These are phyloP conservation scores for Adelosebastes latens DNA, from an alignment of 2,797 vertebrate species.

Conservation along the genomic window DNA sequence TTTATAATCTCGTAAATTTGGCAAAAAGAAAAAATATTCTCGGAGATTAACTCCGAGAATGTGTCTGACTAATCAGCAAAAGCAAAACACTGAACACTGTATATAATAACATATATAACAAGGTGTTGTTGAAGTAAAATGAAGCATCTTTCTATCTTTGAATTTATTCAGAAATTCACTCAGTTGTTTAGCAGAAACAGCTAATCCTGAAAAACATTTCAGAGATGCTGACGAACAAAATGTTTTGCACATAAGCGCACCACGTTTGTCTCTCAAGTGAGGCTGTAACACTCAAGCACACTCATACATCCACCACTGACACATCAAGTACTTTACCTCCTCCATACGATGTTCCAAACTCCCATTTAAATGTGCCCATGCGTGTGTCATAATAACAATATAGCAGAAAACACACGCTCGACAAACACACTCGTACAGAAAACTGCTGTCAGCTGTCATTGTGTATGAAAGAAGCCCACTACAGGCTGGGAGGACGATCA, in stretches of 20 bases:
- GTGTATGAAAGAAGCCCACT: neutral
- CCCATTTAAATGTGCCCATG: neutral
- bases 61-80: neutral
- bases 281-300: neutral
- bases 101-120: neutral
- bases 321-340: neutral
- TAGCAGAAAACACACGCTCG: neutral
- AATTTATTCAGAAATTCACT: neutral
- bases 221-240: neutral
- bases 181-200: neutral
- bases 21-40: no score
- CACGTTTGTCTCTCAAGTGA: neutral
- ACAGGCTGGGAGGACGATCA: neutral
- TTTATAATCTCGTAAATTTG: no score
- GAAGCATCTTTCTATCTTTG: neutral
- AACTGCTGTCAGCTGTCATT: constrained; percentile 39
- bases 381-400: constrained; percentile 18
- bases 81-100: neutral
- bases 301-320: neutral
- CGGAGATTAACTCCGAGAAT: neutral
- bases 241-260: neutral
- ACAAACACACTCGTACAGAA: neutral
- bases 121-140: neutral
- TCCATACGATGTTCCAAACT: neutral
- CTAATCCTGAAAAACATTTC: neutral